phyloP scores from a whole-genome alignment of 53 echinoderm and acorn worm species.

The Antedon mediterranea region DNA sequence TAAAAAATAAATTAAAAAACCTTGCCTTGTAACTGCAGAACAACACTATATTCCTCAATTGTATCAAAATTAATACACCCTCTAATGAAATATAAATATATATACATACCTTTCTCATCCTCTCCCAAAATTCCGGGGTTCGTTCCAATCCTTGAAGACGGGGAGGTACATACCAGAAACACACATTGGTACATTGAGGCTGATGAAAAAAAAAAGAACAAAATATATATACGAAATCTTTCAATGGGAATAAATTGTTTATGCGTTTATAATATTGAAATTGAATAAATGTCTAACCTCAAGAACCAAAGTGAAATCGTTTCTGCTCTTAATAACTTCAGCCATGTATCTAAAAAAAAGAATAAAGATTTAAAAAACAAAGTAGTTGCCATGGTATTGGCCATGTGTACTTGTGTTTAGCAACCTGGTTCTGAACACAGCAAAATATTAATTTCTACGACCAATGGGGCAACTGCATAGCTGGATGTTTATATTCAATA shows the following conservation, averaged over 20 bases:
- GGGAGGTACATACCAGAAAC: constrained; percentile 83
- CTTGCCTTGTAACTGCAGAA: no score
- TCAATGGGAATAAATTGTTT: not conserved
- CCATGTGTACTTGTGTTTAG: no score
- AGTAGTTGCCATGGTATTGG: no score
- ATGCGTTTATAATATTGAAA: no score
- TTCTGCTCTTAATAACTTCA: constrained; percentile 42
- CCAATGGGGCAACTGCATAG: no score
- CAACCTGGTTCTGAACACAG: no score
- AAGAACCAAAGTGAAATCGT: constrained; percentile 51
- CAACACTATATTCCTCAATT: not conserved
- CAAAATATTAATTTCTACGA: no score
- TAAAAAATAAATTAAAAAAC: no score
- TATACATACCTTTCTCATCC: constrained; percentile 39
- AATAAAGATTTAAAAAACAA: no score
- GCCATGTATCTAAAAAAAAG: constrained; percentile 40
- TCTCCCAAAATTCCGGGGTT: constrained; percentile 41
- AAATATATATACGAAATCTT: not conserved
- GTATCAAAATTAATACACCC: not conserved
- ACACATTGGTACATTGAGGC: constrained; percentile 80
- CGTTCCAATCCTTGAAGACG: constrained; percentile 29
- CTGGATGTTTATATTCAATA: no score
- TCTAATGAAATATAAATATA: not conserved
- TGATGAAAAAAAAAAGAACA: no score
- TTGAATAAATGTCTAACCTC: constrained; percentile 9